Conservation (phyloP, 2,888 invertebrate species). For the Aphodius sticticus region DNA sequence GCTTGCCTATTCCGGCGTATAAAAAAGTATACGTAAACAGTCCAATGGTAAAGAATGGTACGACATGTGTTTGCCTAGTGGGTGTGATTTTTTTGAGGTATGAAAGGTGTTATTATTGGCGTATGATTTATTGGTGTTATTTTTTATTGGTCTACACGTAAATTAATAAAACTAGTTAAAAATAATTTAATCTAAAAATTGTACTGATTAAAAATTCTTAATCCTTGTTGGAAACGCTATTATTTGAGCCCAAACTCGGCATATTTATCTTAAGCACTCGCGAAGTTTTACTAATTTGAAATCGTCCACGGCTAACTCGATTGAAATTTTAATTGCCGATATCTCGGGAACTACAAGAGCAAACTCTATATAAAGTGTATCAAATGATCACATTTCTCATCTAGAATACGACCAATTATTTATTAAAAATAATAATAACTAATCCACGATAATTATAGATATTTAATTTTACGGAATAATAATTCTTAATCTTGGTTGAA, state of each 20-base stretch:
- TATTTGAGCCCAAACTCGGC: constrained; percentile 1
- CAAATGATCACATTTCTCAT: constrained; percentile 5
- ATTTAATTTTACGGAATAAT: background rate
- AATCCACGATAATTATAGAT: background rate
- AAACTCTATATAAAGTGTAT: background rate
- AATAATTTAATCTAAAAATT: background rate
- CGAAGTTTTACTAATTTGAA: background rate
- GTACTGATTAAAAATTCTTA: background rate
- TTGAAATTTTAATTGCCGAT: constrained; percentile 4
- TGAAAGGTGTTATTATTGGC: background rate
- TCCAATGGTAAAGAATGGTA: background rate
- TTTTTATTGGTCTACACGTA: background rate
- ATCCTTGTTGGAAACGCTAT: background rate
- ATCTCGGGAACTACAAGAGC: background rate
- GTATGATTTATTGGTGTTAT: background rate
- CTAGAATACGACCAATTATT: background rate
- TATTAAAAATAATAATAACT: constrained; percentile 6
- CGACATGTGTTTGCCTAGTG: background rate
- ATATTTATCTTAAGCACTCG: background rate
- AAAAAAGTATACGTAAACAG: background rate
- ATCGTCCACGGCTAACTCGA: background rate
- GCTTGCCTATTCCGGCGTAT: background rate
- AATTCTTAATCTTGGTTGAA: background rate
- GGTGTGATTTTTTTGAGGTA: background rate
- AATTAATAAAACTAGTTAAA: background rate